Evolutionary conservation across 2,888 invertebrate genomes (phyloP).

Genomic region (Rotaria magnacalcarata): DNA sequence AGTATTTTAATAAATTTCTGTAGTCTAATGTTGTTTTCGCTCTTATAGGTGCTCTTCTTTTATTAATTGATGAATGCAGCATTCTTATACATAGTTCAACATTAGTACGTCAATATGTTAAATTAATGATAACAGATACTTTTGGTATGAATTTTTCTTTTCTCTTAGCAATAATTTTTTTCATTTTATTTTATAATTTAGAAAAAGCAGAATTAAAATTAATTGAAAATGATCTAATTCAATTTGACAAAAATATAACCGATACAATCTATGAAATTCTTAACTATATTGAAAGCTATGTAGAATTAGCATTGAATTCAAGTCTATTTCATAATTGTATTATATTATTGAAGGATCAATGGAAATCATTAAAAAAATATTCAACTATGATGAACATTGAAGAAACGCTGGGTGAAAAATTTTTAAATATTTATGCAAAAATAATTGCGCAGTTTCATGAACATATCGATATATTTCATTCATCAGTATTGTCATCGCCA

Average conservation of each 20-base stretch:
- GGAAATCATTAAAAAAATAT: slow-evolving; percentile 36
- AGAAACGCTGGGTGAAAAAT: slow-evolving; percentile 18
- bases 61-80: slow-evolving; percentile 27
- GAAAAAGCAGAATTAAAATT: slow-evolving; percentile 12
- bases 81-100: slow-evolving; percentile 5
- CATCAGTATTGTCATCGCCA: not conserved
- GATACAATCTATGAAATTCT: not conserved
- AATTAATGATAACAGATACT: not conserved
- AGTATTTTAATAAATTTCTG: no score
- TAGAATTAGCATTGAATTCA: not conserved
- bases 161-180: not conserved
- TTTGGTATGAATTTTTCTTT: not conserved
- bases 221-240: slow-evolving; percentile 1
- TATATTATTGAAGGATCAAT: slow-evolving; percentile 12
- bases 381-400: not conserved
- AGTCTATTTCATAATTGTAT: not conserved
- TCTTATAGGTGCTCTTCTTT: not conserved
- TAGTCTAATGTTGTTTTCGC: no score
- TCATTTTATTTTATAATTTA: not conserved
- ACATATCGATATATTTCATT: slow-evolving; percentile 5
- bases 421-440: not conserved
- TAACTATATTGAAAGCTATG: not conserved
- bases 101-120: slow-evolving; percentile 3
- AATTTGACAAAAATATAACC: slow-evolving; percentile 13
- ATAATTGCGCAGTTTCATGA: not conserved